phyloP scores from a whole-genome alignment of 2,113 vertebrate species.

The Pluvianellus socialis region DNA sequence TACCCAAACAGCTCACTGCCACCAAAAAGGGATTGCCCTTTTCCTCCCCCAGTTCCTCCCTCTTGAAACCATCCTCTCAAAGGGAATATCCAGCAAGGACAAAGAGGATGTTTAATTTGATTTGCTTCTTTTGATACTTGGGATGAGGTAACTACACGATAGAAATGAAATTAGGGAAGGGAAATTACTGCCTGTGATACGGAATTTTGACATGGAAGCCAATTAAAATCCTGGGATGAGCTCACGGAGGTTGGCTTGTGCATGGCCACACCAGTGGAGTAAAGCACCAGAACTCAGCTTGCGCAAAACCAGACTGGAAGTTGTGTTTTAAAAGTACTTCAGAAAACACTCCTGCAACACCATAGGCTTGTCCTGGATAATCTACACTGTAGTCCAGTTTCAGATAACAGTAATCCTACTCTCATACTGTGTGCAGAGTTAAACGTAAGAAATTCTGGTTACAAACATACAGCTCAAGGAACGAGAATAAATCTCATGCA shows the following conservation, averaged over 20 bases:
- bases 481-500: not conserved
- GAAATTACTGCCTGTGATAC: not conserved
- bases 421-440: not conserved
- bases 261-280: not conserved
- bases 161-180: not conserved
- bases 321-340: not conserved
- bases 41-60: not conserved
- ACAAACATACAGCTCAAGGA: not conserved
- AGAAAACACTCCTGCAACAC: not conserved
- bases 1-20: not conserved
- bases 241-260: not conserved
- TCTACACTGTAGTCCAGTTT: not conserved
- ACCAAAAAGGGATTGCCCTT: not conserved
- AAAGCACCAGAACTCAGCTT: not conserved
- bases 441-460: not conserved
- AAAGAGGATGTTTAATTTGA: not conserved
- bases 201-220: not conserved
- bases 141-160: not conserved
- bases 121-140: not conserved
- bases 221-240: conserved; percentile 2
- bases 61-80: not conserved
- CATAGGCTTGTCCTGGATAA: not conserved
- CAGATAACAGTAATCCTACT: not conserved
- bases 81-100: not conserved
- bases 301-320: not conserved